Evolutionary conservation across 1,140 invertebrate species (phyloP), one percentile per base, ranked within the genome.

Genomic region (Hylaeus volcanicus): DNA sequence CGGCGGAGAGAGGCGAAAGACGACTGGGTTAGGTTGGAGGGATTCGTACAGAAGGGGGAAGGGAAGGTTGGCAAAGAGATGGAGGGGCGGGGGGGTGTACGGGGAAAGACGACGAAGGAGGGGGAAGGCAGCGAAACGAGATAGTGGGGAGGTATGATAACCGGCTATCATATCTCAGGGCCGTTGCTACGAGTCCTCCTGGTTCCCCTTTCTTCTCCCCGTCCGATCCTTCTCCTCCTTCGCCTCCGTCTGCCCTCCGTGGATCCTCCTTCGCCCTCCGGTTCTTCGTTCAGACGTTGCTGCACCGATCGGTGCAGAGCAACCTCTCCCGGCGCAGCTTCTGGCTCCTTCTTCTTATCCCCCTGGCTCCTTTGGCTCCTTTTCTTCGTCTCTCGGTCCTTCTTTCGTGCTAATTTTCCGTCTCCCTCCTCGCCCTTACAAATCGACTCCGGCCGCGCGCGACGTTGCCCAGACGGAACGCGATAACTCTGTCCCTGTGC

Each of bases 131-230:
- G 79, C 79, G 64, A 74, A 81, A 81, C 63, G 84, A 79, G 83
- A 84, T 77, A 74, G 86, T 66, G 74, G 83, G 76, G 83, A 68
- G 79, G 80, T 82, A 87, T 90, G 89, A 91, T 91, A 91, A 90
- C 90, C 88, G 86, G 88, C 90, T 91, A 91, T 91, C 90, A 89
- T 90, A 90, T 90, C 89, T 90, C 89, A 90, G 88, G 80, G 85
- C 88, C 89, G 88, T 69, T 72, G 74, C 84, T 83, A 73, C 84
- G 74, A 78, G 81, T 86, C 81, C 79, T 80, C 74, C 82, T 26
- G 64, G 74, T 86, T 76, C 78, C 72, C 84, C 70, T 79, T 83
- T 75, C 74, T 70, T 82, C 65, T 48, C 74, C 76, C 71, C 64
- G 61, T 65, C 12, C 83, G 74, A 85, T 81, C 83, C 71, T 77